Evolutionary conservation across 2,888 invertebrate genomes (phyloP).

Genomic region (Drosophila mettleri): DNA sequence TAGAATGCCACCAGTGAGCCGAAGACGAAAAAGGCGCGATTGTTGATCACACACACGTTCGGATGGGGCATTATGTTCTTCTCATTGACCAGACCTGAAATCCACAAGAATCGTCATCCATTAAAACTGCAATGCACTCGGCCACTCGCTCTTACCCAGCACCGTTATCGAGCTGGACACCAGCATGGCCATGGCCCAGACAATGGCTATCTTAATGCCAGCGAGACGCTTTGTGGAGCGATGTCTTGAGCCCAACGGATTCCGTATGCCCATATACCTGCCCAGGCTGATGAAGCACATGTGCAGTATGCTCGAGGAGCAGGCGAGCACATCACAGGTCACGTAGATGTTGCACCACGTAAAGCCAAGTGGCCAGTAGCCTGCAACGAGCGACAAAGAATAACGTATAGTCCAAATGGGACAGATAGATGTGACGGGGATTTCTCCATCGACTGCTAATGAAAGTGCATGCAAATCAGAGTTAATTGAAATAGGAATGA

Average conservation of each 20-base stretch:
- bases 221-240: constrained; percentile 93
- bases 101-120: neutral
- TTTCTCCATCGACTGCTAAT: constrained; percentile 19
- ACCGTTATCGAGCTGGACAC: constrained; percentile 94
- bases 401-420: neutral
- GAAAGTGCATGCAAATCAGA: constrained; percentile 42
- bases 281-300: constrained; percentile 96
- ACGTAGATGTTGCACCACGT: constrained; percentile 97
- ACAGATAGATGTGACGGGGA: neutral
- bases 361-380: constrained; percentile 96
- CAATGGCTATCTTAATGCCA: constrained; percentile 94
- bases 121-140: neutral
- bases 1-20: constrained; percentile 97
- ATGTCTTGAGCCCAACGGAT: constrained; percentile 94
- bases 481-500: constrained; percentile 58
- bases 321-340: constrained; percentile 97
- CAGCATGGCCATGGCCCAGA: constrained; percentile 95
- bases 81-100: constrained; percentile 90
- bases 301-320: constrained; percentile 97
- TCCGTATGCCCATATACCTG: constrained; percentile 94
- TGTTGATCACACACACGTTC: constrained; percentile 92
- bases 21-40: constrained; percentile 94
- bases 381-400: constrained; percentile 85
- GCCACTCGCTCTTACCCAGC: constrained; percentile 87
- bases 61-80: constrained; percentile 93